phyloP scores from a whole-genome alignment of 2,797 vertebrate species.

The Bufotes viridis region DNA sequence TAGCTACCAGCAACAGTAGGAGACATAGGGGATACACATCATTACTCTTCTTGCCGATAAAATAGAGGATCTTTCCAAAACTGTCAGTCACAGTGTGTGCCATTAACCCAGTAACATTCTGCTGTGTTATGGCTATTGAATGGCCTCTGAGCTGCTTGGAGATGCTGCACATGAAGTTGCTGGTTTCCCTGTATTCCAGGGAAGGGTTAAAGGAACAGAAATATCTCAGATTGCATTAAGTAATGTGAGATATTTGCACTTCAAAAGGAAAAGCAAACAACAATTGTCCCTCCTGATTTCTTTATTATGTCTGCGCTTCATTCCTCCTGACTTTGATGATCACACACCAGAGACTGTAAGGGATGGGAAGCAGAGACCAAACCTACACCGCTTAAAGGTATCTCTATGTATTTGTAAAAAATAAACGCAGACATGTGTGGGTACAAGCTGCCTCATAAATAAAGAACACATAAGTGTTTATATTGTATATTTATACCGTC shows the following conservation, averaged over 20 bases:
- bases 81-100: background rate
- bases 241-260: constrained; percentile 56
- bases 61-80: constrained; percentile 31
- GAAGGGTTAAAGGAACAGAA: constrained; percentile 48
- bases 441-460: background rate
- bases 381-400: background rate
- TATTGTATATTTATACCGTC: background rate
- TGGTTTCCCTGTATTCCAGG: background rate
- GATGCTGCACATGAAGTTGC: background rate
- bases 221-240: constrained; percentile 52
- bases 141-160: background rate
- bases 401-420: background rate
- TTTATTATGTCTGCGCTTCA: constrained; percentile 51
- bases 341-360: constrained; percentile 26
- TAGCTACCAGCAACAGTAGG: constrained; percentile 28
- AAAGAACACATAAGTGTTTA: background rate
- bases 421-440: background rate
- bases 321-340: constrained; percentile 51
- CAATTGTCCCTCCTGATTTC: constrained; percentile 47
- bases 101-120: background rate
- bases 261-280: constrained; percentile 54
- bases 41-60: constrained; percentile 26
- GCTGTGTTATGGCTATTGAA: background rate
- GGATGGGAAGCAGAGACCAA: background rate
- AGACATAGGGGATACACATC: constrained; percentile 13